Conservation (phyloP, 2,113 vertebrate genomes). For the Perccottus glenii region DNA sequence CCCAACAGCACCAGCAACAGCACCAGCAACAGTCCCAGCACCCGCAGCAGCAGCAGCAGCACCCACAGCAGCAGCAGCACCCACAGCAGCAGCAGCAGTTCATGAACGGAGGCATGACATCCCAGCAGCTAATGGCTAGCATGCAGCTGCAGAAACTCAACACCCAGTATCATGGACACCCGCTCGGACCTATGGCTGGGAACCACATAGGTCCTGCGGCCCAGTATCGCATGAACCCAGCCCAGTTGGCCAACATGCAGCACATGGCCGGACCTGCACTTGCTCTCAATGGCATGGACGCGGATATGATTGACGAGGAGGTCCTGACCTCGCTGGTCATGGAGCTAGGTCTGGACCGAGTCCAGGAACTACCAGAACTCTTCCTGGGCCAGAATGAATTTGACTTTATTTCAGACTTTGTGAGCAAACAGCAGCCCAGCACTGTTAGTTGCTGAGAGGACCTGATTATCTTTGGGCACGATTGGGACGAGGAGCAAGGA, state of each 20-base stretch:
- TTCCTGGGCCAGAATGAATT: slow-evolving; percentile 98
- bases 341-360: slow-evolving; percentile 94
- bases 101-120: slow-evolving; percentile 84
- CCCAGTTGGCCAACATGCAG: slow-evolving; percentile 84
- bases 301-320: slow-evolving; percentile 96
- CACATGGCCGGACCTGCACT: slow-evolving; percentile 84
- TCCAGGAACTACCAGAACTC: slow-evolving; percentile 96
- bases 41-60: slow-evolving; percentile 45
- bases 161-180: slow-evolving; percentile 90
- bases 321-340: slow-evolving; percentile 93
- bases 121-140: slow-evolving; percentile 89
- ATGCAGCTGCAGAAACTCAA: slow-evolving; percentile 95
- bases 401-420: slow-evolving; percentile 97
- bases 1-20: slow-evolving; percentile 59
- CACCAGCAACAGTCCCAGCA: slow-evolving; percentile 57
- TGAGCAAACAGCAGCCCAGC: slow-evolving; percentile 93
- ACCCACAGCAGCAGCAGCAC: slow-evolving; percentile 52
- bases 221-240: slow-evolving; percentile 83
- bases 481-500: slow-evolving; percentile 34
- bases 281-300: slow-evolving; percentile 89
- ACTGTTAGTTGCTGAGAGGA: slow-evolving; percentile 92
- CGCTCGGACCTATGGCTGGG: slow-evolving; percentile 79
- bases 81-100: slow-evolving; percentile 80
- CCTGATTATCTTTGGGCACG: slow-evolving; percentile 22
- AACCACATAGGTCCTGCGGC: slow-evolving; percentile 77